Base-by-base conservation (phyloP, 2,797 vertebrate genomes). In the Silurus lanzhouensis region DNA sequence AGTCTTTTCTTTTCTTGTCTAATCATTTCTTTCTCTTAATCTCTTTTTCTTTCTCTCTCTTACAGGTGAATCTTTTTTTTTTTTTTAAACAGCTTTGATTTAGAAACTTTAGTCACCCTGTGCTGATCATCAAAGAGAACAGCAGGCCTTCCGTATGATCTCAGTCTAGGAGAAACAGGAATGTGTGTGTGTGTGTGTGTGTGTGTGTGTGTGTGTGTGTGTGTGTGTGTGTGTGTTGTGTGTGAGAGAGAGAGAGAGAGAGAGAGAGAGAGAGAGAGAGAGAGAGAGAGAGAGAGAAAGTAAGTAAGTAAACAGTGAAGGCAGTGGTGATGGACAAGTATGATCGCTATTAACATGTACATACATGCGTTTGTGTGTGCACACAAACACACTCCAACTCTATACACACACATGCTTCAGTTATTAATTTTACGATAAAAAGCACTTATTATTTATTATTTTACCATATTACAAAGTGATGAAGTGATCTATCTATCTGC, bases 161-260 rank as follows among this genome's bases (percentile, higher is more conserved):
- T 85, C 48, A 83, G 61, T 75, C 7, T 63, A 61, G 20, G 22
- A 80, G 12, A 13, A 87, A 60, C n/a, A 48, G 52, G 70, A 86
- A 55, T 84, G 81, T 85, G 78, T 17, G 15, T 83, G 77, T 83
- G 72, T 82, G 25, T 75, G 25, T 84, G 85, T 70, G 64, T 90
- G 44, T 22, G 70, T 22, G 67, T 20, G 67, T 3, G 67, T 19
- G 15, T 82, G 81, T 14, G 44, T 22, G 70, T 22, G 67, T 20
- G 67, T 3, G 67, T 19, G 15, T 85, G 81, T 48, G 68, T 57
- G 70, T 75, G 63, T 14, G 44, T 22, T 22, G 67, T 20, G 67
- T 3, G 67, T 19, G 52, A 19, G 52, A 2, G 74, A 5, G 7
- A 38, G 67, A 17, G 64, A 58, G 68, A 12, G 31, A 8, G 31